A percentile compares a stretch with the other conserved stretches of the same genome.
Conservation (phyloP, 1,140 invertebrate genomes). For the Portunus trituberculatus region DNA sequence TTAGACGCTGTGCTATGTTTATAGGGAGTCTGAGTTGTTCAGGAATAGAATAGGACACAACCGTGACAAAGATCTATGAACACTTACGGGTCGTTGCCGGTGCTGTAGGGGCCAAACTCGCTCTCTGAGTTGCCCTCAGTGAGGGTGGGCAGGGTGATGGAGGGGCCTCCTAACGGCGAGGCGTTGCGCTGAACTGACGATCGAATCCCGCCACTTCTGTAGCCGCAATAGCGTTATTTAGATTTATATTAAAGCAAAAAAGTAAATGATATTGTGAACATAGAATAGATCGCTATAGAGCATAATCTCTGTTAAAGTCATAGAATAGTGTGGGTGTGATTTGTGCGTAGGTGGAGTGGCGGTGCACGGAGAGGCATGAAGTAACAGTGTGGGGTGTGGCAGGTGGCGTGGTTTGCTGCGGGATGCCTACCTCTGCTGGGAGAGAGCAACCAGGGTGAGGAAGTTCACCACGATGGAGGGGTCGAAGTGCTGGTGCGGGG, state of each 20-base stretch:
- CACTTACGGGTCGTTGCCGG: slow-evolving; percentile 74
- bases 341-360: too few species aligned
- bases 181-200: slow-evolving; percentile 62
- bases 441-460: slow-evolving; percentile 74
- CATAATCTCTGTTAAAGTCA: too few species aligned
- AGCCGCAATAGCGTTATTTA: not conserved
- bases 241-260: not conserved
- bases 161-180: not conserved
- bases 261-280: not conserved
- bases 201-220: slow-evolving; percentile 50
- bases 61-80: not conserved
- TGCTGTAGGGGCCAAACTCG: slow-evolving; percentile 76
- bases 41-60: too few species aligned
- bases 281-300: too few species aligned
- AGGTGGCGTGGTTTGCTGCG: too few species aligned
- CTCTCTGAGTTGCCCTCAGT: not conserved
- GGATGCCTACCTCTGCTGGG: slow-evolving; percentile 8
- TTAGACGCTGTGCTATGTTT: too few species aligned
- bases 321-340: too few species aligned
- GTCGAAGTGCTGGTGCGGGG: slow-evolving; percentile 50
- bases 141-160: not conserved
- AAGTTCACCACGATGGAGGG: slow-evolving; percentile 75
- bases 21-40: too few species aligned
- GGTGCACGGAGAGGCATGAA: too few species aligned
- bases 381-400: too few species aligned